A percentile compares a stretch with the other conserved stretches of the same genome.
These are phyloP conservation scores for Aspidoscelis tigris DNA, from an alignment of 2,113 vertebrate species.

Conservation along the genomic window DNA sequence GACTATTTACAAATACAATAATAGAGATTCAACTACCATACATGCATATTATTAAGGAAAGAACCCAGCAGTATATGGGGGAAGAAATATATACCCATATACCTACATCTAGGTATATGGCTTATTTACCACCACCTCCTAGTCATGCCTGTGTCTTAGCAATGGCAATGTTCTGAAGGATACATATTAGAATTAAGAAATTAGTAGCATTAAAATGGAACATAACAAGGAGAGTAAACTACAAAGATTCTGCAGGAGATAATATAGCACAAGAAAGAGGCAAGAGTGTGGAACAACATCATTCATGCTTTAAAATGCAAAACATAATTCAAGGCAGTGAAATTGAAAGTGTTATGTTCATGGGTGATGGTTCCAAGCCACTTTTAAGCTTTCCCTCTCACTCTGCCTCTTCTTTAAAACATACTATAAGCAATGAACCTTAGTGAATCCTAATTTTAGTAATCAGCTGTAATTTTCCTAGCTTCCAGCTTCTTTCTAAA, in stretches of 20 bases:
- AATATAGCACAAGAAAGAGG: neutral
- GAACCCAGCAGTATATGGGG: too few relatives aligned
- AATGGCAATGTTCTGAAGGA: neutral
- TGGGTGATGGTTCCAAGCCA: neutral
- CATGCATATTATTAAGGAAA: too few relatives aligned
- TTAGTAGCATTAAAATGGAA: neutral
- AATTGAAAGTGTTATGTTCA: conserved; percentile 7
- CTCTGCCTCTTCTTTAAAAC: neutral
- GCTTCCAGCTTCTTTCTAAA: conserved; percentile 2
- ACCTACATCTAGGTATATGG: too few relatives aligned
- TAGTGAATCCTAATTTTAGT: conserved; percentile 31
- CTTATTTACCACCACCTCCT: neutral
- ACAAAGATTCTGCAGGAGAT: neutral
- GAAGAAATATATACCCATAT: too few relatives aligned
- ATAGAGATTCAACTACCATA: too few relatives aligned
- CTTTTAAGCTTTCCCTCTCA: neutral
- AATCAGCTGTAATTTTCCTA: conserved; percentile 20
- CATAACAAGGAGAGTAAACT: neutral
- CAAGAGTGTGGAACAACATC: neutral
- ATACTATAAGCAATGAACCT: neutral
- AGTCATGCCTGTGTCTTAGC: neutral
- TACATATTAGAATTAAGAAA: neutral
- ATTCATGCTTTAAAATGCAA: neutral
- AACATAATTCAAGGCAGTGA: neutral
- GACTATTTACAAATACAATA: too few relatives aligned